Evolutionary conservation across 1,140 invertebrate species (phyloP), one percentile per base, ranked within the genome.

Genomic region (Agraylea sexmaculata): DNA sequence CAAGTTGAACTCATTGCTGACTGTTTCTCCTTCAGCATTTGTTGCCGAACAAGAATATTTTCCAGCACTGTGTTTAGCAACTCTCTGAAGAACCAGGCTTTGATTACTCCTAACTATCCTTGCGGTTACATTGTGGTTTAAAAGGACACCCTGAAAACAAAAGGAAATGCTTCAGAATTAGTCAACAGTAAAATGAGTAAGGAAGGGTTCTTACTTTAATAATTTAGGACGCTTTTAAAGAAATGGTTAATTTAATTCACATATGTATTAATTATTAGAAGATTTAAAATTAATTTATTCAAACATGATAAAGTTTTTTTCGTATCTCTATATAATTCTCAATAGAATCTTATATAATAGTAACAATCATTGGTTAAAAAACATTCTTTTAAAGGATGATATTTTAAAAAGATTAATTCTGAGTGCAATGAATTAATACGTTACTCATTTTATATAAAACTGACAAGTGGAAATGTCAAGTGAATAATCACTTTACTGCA

Each of bases 71-170:
- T 71, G 63, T 45, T 75, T 66, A 3, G 73, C 76, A 11, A 86
- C 80, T 48, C 71, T 75, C 55, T 83, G 82, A 27, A 87, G 66
- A 1, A 85, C 82, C 22, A 87, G 56, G 43, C 78, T 83, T 46
- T 80, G 74, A 37, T 79, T 81, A 46, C 78, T 81, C 33, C 83
- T 68, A 22, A 83, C 77, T 28, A 86, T 70, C 3, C 81, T 75
- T 0, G 71, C 67, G 18, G 73, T 75, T 21, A 74, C 66, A 52
- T 83, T 83, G 54, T 83, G 79, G 44, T 73, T 72, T 16, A 87
- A 63, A 30, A 80, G 64, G 39, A 69, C 60, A 6, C 70, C 70
- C 78, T 81, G 62, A 4, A 64, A 68, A 43, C 57, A 44, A 53
- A 11, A 28, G 8, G 8, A 37, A 23, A 7, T 13, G 23, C 23